phyloP scores from a whole-genome alignment of 2,797 vertebrate genomes.

The Liasis olivaceus region DNA sequence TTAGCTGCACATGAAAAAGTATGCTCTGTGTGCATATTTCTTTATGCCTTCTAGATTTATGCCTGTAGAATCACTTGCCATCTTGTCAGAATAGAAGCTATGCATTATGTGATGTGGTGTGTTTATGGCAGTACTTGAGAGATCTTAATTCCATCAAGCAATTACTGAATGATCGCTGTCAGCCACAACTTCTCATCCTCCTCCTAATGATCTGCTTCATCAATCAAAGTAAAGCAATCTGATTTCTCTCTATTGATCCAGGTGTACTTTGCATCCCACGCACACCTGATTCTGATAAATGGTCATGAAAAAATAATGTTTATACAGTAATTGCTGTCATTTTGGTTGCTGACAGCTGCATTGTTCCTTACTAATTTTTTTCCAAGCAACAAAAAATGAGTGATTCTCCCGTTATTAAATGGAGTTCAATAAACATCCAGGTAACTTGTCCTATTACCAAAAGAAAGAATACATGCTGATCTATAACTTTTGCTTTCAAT shows the following conservation, averaged over 20 bases:
- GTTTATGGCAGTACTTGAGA: slow-evolving; percentile 36
- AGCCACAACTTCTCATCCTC: slow-evolving; percentile 24
- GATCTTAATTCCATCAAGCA: slow-evolving; percentile 37
- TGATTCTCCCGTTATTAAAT: neutral
- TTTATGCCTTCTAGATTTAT: slow-evolving; percentile 22
- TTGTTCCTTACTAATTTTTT: slow-evolving; percentile 20
- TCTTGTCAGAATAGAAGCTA: slow-evolving; percentile 33
- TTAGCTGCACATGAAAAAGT: slow-evolving; percentile 7
- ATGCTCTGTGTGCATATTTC: neutral
- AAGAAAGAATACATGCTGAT: neutral
- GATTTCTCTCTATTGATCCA: slow-evolving; percentile 59
- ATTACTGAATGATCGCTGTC: slow-evolving; percentile 30
- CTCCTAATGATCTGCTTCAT: slow-evolving; percentile 40
- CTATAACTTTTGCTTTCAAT: neutral
- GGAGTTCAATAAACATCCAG: neutral
- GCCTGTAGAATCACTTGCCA: neutral
- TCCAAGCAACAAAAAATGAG: slow-evolving; percentile 4
- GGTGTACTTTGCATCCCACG: slow-evolving; percentile 43
- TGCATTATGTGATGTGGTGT: neutral
- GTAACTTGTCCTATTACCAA: neutral
- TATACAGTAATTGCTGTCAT: slow-evolving; percentile 29
- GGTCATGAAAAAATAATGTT: slow-evolving; percentile 25
- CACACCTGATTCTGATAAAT: slow-evolving; percentile 53
- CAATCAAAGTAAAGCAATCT: slow-evolving; percentile 48
- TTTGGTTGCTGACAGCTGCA: slow-evolving; percentile 37